Evolutionary conservation across 2,797 vertebrate species (phyloP).

Genomic region (Pseudotriccus pelzelni): DNA sequence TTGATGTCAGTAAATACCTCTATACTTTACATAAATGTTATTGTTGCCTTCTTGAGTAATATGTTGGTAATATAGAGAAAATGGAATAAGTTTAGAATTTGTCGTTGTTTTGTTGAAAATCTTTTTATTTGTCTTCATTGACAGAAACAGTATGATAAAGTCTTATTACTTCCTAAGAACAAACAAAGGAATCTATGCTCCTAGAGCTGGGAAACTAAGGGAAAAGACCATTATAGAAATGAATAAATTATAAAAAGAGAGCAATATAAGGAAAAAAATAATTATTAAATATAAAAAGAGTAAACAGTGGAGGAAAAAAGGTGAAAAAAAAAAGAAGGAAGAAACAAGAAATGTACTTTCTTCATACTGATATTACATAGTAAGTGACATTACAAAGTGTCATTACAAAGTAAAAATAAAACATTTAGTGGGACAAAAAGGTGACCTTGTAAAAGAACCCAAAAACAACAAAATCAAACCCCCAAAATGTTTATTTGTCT

Average conservation of each 20-base stretch:
- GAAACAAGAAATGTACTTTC: background rate
- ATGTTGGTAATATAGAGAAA: background rate
- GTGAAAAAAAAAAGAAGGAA: background rate
- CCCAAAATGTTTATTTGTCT: background rate
- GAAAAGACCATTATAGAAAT: background rate
- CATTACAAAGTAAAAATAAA: background rate
- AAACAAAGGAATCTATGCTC: background rate
- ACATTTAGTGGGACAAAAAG: background rate
- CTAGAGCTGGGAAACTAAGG: background rate
- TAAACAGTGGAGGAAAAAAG: accelerated
- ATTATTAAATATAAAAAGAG: background rate
- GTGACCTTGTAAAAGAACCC: background rate
- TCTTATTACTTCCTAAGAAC: background rate
- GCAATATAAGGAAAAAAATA: background rate
- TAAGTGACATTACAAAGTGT: background rate
- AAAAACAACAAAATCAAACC: background rate
- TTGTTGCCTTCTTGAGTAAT: background rate
- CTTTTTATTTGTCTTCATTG: background rate
- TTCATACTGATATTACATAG: background rate
- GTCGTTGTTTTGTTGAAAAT: background rate
- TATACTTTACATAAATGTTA: background rate
- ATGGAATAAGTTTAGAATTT: background rate
- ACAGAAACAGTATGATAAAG: background rate
- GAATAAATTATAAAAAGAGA: background rate
- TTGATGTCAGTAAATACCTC: background rate